A percentile compares a stretch with the other conserved stretches of the same genome.
These are phyloP conservation scores for Caerostris extrusa DNA, from an alignment of 1,140 invertebrate genomes.

Conservation along the genomic window DNA sequence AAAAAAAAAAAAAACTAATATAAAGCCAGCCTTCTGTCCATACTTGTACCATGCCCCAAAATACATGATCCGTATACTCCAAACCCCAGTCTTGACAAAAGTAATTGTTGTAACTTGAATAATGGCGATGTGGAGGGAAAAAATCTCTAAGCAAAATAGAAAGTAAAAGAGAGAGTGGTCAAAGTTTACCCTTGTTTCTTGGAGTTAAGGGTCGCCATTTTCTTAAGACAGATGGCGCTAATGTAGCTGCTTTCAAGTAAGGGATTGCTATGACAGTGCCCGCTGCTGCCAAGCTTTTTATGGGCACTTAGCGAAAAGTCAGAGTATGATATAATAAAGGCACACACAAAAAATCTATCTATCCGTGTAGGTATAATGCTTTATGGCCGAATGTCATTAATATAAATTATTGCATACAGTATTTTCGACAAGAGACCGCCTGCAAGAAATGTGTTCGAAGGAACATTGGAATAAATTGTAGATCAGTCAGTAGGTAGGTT, in stretches of 20 bases:
- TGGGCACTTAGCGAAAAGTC: conserved; percentile 69
- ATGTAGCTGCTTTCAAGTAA: conserved; percentile 71
- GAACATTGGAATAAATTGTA: conserved; percentile 31
- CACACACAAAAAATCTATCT: background rate
- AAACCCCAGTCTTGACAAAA: conserved; percentile 45
- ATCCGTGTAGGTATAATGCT: conserved; percentile 59
- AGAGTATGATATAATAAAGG: conserved; percentile 67
- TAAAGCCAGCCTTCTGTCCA: background rate
- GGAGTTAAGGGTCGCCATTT: conserved; percentile 45
- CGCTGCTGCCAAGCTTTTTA: conserved; percentile 64
- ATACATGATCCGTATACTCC: conserved; percentile 51
- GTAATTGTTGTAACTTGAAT: conserved; percentile 75
- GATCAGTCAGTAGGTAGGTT: background rate
- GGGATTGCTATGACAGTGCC: conserved; percentile 71
- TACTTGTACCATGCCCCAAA: conserved; percentile 19
- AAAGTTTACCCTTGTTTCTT: conserved; percentile 49
- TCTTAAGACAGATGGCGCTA: conserved; percentile 72
- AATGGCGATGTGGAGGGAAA: conserved; percentile 44
- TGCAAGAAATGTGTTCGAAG: conserved; percentile 40
- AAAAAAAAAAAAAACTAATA: background rate
- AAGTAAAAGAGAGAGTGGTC: conserved; percentile 12
- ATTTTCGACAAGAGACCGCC: conserved; percentile 29
- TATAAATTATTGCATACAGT: conserved; percentile 65
- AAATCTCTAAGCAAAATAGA: conserved; percentile 18
- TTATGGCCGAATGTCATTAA: conserved; percentile 62